Conservation (phyloP, 2,888 invertebrate species). For the Mayetiola destructor region DNA sequence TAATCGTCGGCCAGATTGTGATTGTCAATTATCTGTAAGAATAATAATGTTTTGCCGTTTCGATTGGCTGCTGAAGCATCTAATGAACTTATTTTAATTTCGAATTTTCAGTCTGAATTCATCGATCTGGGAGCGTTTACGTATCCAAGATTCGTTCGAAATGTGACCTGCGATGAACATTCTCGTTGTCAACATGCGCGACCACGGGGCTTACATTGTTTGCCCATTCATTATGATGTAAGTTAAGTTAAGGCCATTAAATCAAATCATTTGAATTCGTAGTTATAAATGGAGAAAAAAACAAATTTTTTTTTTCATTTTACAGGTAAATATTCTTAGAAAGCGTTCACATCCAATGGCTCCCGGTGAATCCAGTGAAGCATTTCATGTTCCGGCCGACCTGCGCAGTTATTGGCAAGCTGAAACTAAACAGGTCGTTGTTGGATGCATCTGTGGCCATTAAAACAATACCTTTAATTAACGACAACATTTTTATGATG, state of each 20-base stretch:
- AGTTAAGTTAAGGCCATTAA: too few relatives aligned
- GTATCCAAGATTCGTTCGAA: neutral
- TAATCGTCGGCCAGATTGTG: neutral
- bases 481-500: neutral
- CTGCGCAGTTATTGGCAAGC: neutral
- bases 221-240: slow-evolving; percentile 1
- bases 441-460: slow-evolving; percentile 7
- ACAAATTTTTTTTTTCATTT: neutral
- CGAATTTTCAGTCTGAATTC: neutral
- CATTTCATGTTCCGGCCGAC: neutral
- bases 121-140: neutral
- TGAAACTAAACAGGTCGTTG: neutral
- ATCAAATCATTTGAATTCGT: too few relatives aligned
- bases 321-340: neutral
- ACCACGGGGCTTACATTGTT: neutral
- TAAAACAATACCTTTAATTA: neutral
- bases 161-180: neutral
- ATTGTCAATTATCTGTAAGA: slow-evolving; percentile 4
- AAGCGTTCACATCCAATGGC: neutral
- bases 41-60: too few relatives aligned
- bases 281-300: too few relatives aligned
- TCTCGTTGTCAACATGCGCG: neutral
- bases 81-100: neutral
- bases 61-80: neutral
- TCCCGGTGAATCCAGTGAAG: neutral